Evolutionary conservation across 2,797 vertebrate species (phyloP).

Genomic region (Stomatorhinus walkeri): DNA sequence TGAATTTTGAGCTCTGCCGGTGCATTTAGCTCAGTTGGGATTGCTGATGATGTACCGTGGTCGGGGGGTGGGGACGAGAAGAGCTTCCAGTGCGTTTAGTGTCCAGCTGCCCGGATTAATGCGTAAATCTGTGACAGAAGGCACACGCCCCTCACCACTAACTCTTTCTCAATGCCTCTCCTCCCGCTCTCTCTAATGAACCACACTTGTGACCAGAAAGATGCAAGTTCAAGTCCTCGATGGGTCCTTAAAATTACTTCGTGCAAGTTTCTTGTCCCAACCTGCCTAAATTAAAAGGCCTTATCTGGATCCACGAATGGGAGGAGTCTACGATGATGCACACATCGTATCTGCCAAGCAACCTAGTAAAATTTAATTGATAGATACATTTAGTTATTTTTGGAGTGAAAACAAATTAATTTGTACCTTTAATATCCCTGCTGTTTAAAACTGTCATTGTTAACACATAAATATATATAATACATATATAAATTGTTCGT

Average conservation of each 20-base stretch:
- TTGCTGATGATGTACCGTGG: neutral
- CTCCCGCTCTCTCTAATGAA: neutral
- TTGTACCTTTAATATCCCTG: neutral
- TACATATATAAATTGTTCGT: neutral
- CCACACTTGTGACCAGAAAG: neutral
- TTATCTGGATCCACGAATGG: neutral
- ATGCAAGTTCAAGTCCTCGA: neutral
- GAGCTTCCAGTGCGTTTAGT: neutral
- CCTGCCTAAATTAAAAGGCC: neutral
- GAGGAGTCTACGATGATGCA: neutral
- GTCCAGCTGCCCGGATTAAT: slow-evolving; percentile 13
- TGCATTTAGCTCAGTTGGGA: neutral
- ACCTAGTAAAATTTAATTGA: neutral
- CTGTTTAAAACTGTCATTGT: neutral
- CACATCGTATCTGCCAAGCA: neutral
- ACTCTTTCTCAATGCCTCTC: neutral
- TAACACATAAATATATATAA: neutral
- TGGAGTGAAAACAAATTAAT: neutral
- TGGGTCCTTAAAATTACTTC: neutral
- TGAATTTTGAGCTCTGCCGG: neutral
- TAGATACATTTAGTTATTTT: neutral
- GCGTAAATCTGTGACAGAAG: slow-evolving; percentile 17
- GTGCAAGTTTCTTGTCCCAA: neutral
- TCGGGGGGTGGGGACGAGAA: neutral
- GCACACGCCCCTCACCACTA: neutral